Evolutionary conservation across 2,888 invertebrate species (phyloP), one percentile per base, ranked within the genome.

Genomic region (Dicyrtoma fusca): DNA sequence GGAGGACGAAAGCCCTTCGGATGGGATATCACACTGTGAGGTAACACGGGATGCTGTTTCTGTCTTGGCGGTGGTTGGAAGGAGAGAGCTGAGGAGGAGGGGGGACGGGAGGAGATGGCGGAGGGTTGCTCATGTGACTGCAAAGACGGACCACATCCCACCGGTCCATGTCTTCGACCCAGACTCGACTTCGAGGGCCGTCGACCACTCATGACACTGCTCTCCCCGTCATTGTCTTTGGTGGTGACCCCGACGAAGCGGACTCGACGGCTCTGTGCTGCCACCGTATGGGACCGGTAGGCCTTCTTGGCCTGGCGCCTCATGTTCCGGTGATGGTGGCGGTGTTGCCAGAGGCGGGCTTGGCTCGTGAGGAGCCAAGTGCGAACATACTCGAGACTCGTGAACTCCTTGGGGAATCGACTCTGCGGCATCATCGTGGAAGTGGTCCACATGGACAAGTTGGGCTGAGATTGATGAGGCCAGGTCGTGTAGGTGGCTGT

Each of bases 31-130:
- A 72, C 62, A 65, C 69, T 72, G 55, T 71, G 73, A 68, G 70
- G 73, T 76, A 79, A 75, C 69, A 76, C 69, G 71, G 80, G 80
- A 74, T 78, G 78, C 71, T 77, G 78, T 72, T 80, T 78, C 68
- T 77, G 76, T 69, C 71, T 75, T 55, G 80, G 80, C 74, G 80
- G 77, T 71, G 80, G 77, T 69, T 77, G 76, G 62, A 77, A 76
- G 8, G 72, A 65, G 45, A 69, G 68, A 49, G 64, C 65, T 34
- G 45, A 45, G 34, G 69, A 69, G 74, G 74, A 65, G 75, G 77
- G 8, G 59, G 25, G 34, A 44, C 65, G 44, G 57, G 71, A 23
- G 25, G 68, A 19, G 61, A 65, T 66, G 14, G 57, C 14, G 25
- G 23, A 21, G 3, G 11, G 53, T 4, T 21, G n/a, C 10, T 51